These are phyloP conservation scores for Cephus spinipes DNA, from an alignment of 2,888 invertebrate genomes.

Conservation along the genomic window DNA sequence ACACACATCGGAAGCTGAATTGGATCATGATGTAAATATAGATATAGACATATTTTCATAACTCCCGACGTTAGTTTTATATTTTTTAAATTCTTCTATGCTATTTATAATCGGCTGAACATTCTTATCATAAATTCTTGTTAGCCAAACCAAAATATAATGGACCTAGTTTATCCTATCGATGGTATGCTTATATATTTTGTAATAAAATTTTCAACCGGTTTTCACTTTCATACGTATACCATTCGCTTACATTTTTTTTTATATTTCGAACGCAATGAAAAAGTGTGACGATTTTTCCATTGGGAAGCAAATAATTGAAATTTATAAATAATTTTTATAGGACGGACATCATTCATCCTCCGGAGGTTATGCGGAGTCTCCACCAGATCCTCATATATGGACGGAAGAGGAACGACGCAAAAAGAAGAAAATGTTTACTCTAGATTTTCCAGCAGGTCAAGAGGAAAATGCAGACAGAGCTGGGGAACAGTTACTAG, in stretches of 20 bases:
- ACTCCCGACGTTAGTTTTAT: background rate
- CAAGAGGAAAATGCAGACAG: slow-evolving; percentile 67
- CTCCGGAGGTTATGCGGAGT: slow-evolving; percentile 62
- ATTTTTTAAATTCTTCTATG: background rate
- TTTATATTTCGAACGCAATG: background rate
- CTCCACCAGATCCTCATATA: slow-evolving; percentile 54
- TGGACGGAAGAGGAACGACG: slow-evolving; percentile 81
- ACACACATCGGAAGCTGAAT: slow-evolving; percentile 52
- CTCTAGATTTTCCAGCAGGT: slow-evolving; percentile 78
- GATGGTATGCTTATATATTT: background rate
- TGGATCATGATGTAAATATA: slow-evolving; percentile 55
- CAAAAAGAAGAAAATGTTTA: slow-evolving; percentile 80
- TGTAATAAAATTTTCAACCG: background rate
- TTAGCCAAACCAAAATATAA: background rate
- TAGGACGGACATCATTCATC: slow-evolving; percentile 58
- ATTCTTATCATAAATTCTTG: background rate
- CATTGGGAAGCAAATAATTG: background rate
- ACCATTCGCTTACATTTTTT: background rate
- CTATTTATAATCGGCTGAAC: background rate
- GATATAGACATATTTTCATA: background rate
- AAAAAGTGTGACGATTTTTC: background rate
- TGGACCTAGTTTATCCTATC: background rate
- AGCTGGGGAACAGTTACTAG: slow-evolving; percentile 25
- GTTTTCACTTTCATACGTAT: background rate
- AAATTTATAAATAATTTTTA: background rate